Base-by-base conservation (phyloP, 1,140 invertebrate genomes). In the Drosophila mauritiana region DNA sequence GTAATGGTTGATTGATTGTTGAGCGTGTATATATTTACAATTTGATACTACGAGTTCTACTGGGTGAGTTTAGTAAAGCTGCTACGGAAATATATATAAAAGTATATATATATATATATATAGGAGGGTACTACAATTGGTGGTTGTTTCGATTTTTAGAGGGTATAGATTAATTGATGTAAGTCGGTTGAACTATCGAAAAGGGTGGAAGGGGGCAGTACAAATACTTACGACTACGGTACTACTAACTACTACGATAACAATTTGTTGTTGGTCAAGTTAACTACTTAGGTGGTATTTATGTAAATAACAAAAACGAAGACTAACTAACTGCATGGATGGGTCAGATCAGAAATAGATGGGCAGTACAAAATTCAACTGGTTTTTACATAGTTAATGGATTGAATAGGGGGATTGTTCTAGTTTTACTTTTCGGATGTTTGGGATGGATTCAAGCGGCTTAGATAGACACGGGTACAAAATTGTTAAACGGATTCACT, bases 401-500 rank as follows among this genome's bases (percentile, higher is more conserved):
- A 31, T 36, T 31, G 11, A 3, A 31, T 39, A 4, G 4, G 37
- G 37, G 51, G 37, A 25, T 56, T 69, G 54, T 51, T 51, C 51
- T 46, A 59, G 10, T 69, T 43, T 40, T 43, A n/a, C 13, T 39
- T 58, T 37, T 55, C 55, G 5, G 37, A 64, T 75, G 59, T 42
- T 67, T 15, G 31, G 20, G 22, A 68, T 64, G 70, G 73, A 49
- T 81, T 48, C 15, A 68, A 82, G 72, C 68, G 27, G 69, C 69
- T 46, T 73, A 67, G 54, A 52, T 59, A 64, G 40, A 69, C 43
- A 57, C 45, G 43, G 31, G 46, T 27, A 51, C 45, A 22, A 79
- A 73, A 77, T 77, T 69, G 77, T 39, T 62, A 74, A 81, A 85
- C 90, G 61, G 27, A 13, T 73, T 62, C 84, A 93, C 94, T 94